phyloP scores from a whole-genome alignment of 2,113 vertebrate genomes.

The Setophaga petechia region DNA sequence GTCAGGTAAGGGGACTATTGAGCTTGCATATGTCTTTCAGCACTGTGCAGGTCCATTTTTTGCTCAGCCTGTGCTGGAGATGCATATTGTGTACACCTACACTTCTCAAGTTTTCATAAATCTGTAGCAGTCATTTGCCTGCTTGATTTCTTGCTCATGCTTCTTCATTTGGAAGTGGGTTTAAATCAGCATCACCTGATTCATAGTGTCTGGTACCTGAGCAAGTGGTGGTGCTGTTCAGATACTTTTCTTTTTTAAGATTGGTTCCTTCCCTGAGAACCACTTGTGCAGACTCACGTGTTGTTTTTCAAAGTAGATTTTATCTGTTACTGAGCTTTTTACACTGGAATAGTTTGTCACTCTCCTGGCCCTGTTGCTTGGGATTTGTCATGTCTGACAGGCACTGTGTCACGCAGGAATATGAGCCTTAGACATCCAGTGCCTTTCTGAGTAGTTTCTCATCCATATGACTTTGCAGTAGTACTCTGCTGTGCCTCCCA shows the following conservation, averaged over 20 bases:
- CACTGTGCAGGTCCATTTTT: not conserved
- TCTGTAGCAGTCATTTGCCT: not conserved
- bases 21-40: not conserved
- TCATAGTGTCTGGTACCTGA: not conserved
- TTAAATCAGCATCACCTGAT: not conserved
- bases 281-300: not conserved
- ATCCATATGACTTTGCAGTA: not conserved
- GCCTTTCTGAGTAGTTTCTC: not conserved
- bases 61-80: not conserved
- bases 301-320: not conserved
- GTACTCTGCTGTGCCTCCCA: not conserved
- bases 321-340: not conserved
- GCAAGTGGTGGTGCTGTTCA: not conserved
- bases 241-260: not conserved
- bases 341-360: not conserved
- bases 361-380: not conserved
- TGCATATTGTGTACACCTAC: not conserved
- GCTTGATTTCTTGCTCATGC: not conserved
- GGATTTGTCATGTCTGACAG: not conserved
- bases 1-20: not conserved
- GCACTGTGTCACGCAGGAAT: not conserved
- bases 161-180: not conserved
- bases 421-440: not conserved
- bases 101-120: not conserved
- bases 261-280: not conserved